phyloP scores from a whole-genome alignment of 2,113 vertebrate genomes.

The Prionailurus bengalensis region DNA sequence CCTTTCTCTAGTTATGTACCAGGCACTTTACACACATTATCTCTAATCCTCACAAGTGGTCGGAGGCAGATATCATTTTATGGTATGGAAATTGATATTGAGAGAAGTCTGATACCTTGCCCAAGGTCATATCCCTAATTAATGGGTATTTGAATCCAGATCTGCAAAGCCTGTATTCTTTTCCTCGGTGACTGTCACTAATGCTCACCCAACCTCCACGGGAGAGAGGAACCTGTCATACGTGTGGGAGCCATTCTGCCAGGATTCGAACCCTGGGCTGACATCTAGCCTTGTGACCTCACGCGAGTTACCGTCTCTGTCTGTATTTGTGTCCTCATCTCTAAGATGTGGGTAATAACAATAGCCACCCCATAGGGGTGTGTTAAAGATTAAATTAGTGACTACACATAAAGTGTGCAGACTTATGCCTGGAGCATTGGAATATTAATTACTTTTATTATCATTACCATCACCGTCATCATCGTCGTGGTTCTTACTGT shows the following conservation, averaged over 20 bases:
- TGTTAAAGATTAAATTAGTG: neutral
- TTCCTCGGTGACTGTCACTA: neutral
- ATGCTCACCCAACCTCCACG: neutral
- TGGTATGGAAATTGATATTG: neutral
- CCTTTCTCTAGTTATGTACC: no score
- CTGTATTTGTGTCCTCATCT: neutral
- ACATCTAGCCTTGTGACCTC: neutral
- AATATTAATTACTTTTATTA: neutral
- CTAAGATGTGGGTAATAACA: neutral
- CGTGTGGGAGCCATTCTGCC: neutral
- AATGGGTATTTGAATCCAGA: neutral
- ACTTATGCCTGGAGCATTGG: neutral
- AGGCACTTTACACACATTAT: no score
- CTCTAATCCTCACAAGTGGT: neutral
- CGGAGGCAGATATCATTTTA: neutral
- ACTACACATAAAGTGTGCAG: neutral
- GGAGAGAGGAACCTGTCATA: neutral
- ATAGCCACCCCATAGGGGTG: no score
- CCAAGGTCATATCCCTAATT: neutral
- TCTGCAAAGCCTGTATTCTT: neutral
- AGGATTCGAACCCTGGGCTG: neutral
- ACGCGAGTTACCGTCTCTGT: neutral
- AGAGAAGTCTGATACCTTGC: neutral
- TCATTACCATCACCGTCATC: neutral
- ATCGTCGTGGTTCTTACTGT: neutral